Percentiles rank a stretch among this genome's conserved stretches.
These are phyloP conservation scores for Nemurella pictetii DNA, from an alignment of 2,888 invertebrate species.

Conservation along the genomic window DNA sequence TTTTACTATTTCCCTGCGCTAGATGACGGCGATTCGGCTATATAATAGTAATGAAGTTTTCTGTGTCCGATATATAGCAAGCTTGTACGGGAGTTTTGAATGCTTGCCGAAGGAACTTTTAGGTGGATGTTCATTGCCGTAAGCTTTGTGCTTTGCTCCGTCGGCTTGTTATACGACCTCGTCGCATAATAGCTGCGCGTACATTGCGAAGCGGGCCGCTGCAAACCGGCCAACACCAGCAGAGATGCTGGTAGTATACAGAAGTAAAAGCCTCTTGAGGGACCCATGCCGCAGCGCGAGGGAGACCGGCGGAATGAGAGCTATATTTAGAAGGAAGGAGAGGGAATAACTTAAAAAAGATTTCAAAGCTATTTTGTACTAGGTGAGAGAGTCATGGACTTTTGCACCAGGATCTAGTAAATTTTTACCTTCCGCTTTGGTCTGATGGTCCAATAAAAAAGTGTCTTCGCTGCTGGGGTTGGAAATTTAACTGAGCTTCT, in stretches of 20 bases:
- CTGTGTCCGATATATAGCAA: slow-evolving; percentile 12
- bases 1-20: background rate
- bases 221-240: background rate
- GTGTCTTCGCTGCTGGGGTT: slow-evolving; percentile 5
- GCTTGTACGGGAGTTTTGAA: slow-evolving; percentile 7
- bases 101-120: slow-evolving; percentile 19
- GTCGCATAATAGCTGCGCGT: slow-evolving; percentile 13
- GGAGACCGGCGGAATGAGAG: slow-evolving; percentile 1
- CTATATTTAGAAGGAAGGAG: slow-evolving; percentile 26
- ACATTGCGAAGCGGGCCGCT: background rate
- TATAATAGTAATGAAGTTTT: slow-evolving; percentile 23
- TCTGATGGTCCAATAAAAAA: slow-evolving; percentile 6
- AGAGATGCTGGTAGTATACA: slow-evolving; percentile 5
- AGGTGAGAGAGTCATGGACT: slow-evolving; percentile 21
- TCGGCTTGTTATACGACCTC: slow-evolving; percentile 8
- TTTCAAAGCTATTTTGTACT: slow-evolving; percentile 19
- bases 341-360: slow-evolving; percentile 20
- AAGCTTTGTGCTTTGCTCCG: slow-evolving; percentile 27
- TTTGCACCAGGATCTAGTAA: slow-evolving; percentile 9
- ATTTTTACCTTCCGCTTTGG: slow-evolving; percentile 13
- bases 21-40: background rate
- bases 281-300: slow-evolving; percentile 9
- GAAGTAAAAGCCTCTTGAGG: slow-evolving; percentile 26
- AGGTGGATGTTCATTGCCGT: slow-evolving; percentile 23
- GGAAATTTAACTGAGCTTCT: slow-evolving; percentile 5